Percentiles rank a stretch among this genome's conserved stretches.
Conservation (phyloP, 2,797 vertebrate genomes). For the Sorex maritimensis region DNA sequence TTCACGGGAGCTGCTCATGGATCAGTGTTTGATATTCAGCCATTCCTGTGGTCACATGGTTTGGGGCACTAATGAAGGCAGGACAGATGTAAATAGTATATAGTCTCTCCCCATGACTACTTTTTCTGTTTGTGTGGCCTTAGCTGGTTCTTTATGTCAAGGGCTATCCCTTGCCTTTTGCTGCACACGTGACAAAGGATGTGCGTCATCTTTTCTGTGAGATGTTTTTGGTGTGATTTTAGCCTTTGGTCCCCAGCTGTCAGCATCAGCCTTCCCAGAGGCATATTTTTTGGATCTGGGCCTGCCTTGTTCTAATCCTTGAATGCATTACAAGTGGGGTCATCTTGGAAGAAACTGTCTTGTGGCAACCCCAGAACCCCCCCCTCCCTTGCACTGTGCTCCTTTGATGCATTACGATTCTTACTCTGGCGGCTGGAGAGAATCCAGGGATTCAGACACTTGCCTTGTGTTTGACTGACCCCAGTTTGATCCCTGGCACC, state of each 20-base stretch:
- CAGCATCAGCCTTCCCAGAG: background rate
- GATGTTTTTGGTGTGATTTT: background rate
- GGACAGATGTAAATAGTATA: background rate
- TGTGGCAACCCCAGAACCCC: background rate
- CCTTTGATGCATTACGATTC: background rate
- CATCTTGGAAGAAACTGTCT: background rate
- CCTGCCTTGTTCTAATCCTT: background rate
- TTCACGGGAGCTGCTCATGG: background rate
- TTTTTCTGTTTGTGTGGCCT: conserved; percentile 5
- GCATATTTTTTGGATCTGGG: background rate
- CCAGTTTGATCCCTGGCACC: too few relatives aligned
- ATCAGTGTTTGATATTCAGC: conserved; percentile 29
- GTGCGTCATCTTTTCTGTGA: conserved; percentile 5
- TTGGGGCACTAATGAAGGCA: background rate
- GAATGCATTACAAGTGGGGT: background rate
- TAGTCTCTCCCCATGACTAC: background rate
- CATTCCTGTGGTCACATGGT: conserved; percentile 31
- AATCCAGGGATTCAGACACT: too few relatives aligned
- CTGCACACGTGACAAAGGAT: background rate
- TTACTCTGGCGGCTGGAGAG: background rate
- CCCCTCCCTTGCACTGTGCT: background rate
- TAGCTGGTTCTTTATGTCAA: conserved; percentile 8
- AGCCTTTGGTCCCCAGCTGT: conserved; percentile 1
- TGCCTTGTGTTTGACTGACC: too few relatives aligned
- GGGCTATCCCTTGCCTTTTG: background rate